phyloP scores from a whole-genome alignment of 2,888 invertebrate genomes.

The Cantharis rustica region DNA sequence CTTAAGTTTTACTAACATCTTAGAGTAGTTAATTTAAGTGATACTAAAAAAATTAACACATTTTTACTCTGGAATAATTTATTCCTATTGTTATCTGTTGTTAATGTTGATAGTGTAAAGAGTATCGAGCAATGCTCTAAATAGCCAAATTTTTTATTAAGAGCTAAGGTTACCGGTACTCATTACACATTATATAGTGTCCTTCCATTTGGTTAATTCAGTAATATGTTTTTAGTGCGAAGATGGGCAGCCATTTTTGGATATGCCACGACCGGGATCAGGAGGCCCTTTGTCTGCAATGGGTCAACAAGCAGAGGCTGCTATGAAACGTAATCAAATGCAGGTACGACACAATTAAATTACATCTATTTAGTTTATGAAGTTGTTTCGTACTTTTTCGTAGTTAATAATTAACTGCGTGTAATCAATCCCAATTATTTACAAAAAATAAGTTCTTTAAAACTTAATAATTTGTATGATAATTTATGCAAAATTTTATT shows the following conservation, averaged over 20 bases:
- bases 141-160: background rate
- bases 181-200: background rate
- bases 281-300: slow-evolving; percentile 48
- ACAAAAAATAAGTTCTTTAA: too few relatives aligned
- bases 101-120: background rate
- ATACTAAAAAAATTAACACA: background rate
- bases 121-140: background rate
- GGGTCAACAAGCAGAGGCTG: slow-evolving; percentile 50
- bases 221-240: slow-evolving; percentile 51
- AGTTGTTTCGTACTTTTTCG: too few relatives aligned
- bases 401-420: too few relatives aligned
- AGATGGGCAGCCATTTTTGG: slow-evolving; percentile 53
- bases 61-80: background rate
- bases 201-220: background rate
- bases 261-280: slow-evolving; percentile 52
- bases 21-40: background rate
- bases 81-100: background rate
- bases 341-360: slow-evolving; percentile 45
- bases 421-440: too few relatives aligned
- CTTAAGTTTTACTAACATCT: background rate
- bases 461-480: too few relatives aligned
- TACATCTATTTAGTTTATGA: too few relatives aligned
- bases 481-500: too few relatives aligned
- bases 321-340: slow-evolving; percentile 55
- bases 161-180: background rate